phyloP scores from a whole-genome alignment of 2,797 vertebrate genomes.

The Neomorphus geoffroyi region DNA sequence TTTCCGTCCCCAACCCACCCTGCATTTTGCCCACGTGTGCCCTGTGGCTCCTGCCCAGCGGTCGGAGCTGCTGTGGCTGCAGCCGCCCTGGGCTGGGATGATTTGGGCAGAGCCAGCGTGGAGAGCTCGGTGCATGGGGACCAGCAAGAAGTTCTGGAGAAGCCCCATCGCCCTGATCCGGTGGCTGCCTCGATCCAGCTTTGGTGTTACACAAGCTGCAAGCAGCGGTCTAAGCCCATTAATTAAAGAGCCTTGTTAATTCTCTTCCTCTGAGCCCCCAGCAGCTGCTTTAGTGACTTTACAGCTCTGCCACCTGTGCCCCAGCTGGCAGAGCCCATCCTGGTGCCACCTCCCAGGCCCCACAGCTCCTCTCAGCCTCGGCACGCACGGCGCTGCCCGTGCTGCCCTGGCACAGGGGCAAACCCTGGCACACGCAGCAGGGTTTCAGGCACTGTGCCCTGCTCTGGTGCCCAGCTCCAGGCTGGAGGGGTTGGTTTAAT shows the following conservation, averaged over 20 bases:
- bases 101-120: background rate
- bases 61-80: accelerated
- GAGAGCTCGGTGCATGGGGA: background rate
- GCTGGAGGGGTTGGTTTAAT: background rate
- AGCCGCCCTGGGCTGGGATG: background rate
- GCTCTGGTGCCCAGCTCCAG: background rate
- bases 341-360: background rate
- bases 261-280: background rate
- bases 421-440: accelerated
- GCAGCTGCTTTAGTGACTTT: background rate
- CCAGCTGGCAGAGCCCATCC: background rate
- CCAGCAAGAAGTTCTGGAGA: background rate
- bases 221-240: background rate
- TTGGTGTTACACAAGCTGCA: background rate
- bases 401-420: background rate
- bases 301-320: background rate
- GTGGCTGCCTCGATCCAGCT: background rate
- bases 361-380: background rate
- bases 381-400: accelerated
- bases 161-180: background rate
- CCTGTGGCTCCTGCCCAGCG: background rate
- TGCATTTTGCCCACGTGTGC: background rate
- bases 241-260: background rate
- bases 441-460: accelerated
- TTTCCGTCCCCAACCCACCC: background rate